phyloP scores from a whole-genome alignment of 2,888 invertebrate species.

The Standfussiana lucernea region DNA sequence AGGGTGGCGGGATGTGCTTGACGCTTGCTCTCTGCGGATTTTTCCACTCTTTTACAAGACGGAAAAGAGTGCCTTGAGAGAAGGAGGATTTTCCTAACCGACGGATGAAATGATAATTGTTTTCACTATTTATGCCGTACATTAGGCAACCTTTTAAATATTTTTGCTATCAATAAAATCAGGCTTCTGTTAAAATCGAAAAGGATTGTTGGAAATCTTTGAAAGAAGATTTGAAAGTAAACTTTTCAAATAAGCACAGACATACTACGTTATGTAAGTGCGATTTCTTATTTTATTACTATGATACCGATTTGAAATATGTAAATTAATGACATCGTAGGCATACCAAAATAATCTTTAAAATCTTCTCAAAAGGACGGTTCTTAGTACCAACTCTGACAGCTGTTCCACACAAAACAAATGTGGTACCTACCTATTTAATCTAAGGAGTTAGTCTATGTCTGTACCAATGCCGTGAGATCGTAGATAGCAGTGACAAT shows the following conservation, averaged over 20 bases:
- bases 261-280: background rate
- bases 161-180: background rate
- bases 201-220: background rate
- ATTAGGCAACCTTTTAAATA: background rate
- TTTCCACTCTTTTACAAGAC: background rate
- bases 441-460: conserved; percentile 56
- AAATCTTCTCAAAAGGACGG: conserved; percentile 1
- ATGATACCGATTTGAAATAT: background rate
- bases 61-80: background rate
- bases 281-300: background rate
- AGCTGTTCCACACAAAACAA: conserved; percentile 54
- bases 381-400: conserved; percentile 6
- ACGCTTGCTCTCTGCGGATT: background rate
- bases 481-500: conserved; percentile 84
- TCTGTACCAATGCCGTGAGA: conserved; percentile 79
- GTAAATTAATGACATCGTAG: background rate
- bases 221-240: background rate
- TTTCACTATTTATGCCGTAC: background rate
- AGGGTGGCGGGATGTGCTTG: background rate
- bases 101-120: background rate
- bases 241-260: background rate
- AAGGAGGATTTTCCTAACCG: background rate
- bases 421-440: conserved; percentile 36
- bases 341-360: background rate
- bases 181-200: background rate